Conservation (phyloP, 2,113 vertebrate genomes). For the Dipodomys merriami region DNA sequence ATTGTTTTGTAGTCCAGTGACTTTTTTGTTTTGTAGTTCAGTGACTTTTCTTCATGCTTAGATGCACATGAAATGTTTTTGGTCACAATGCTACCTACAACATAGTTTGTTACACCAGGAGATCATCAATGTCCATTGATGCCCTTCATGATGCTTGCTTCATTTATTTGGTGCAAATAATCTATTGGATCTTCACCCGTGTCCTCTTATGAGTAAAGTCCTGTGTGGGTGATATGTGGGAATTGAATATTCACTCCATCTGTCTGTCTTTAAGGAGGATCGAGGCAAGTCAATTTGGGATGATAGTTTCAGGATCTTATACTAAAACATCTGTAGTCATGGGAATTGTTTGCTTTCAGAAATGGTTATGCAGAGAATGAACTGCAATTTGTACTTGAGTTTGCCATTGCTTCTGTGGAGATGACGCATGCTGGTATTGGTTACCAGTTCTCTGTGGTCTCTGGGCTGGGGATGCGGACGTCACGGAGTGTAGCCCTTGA, state of each 20-base stretch:
- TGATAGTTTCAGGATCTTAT: background rate
- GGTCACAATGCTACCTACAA: background rate
- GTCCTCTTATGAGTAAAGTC: background rate
- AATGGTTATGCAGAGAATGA: constrained; percentile 44
- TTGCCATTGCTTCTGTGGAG: background rate
- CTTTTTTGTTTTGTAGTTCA: too few relatives aligned
- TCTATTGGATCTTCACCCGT: background rate
- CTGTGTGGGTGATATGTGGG: background rate
- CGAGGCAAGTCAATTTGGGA: background rate
- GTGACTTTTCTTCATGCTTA: constrained; percentile 1
- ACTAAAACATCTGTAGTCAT: background rate
- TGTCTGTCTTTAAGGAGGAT: constrained; percentile 28
- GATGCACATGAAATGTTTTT: constrained; percentile 36
- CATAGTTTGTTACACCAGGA: too few relatives aligned
- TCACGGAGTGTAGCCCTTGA: background rate
- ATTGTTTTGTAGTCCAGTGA: background rate
- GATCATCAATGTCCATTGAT: too few relatives aligned
- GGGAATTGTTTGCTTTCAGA: constrained; percentile 35
- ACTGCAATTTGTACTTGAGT: background rate
- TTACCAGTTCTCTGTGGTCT: background rate
- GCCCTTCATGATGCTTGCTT: background rate
- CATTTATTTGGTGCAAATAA: background rate
- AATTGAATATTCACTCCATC: background rate
- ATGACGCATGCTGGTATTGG: background rate
- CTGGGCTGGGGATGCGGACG: background rate